Percentiles rank a stretch among this genome's conserved stretches.
Conservation (phyloP, 2,113 vertebrate genomes). For the Nothobranchius furzeri region DNA sequence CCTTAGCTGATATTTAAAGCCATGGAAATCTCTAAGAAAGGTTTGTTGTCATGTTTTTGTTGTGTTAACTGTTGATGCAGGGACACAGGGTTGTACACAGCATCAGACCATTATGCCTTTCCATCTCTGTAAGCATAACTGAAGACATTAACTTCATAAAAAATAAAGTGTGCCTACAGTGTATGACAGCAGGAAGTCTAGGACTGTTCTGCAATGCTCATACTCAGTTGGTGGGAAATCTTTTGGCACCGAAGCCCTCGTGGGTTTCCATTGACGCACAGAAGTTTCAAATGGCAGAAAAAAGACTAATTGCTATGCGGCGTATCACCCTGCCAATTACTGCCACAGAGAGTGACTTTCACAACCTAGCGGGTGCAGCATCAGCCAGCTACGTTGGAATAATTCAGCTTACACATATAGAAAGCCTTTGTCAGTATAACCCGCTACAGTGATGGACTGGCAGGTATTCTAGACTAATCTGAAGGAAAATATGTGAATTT, state of each 20-base stretch:
- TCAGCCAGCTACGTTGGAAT: conserved; percentile 36
- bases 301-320: conserved; percentile 45
- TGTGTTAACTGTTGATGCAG: too few species aligned
- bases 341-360: conserved; percentile 59
- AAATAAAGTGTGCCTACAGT: conserved; percentile 2
- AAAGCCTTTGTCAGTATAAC: conserved; percentile 20
- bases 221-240: not conserved
- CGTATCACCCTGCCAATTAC: conserved; percentile 53
- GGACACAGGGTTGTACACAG: too few species aligned
- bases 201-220: not conserved
- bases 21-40: too few species aligned
- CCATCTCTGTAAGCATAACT: too few species aligned
- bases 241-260: not conserved
- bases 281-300: conserved; percentile 6
- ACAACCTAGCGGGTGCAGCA: conserved; percentile 44
- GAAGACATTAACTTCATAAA: not conserved
- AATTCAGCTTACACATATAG: conserved; percentile 43
- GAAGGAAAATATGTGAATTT: too few species aligned
- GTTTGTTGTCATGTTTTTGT: too few species aligned
- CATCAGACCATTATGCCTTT: too few species aligned
- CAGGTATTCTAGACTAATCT: not conserved
- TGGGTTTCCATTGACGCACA: conserved; percentile 7
- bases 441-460: conserved; percentile 12
- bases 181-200: not conserved
- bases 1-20: too few species aligned